Evolutionary conservation across 2,797 vertebrate species (phyloP).

Genomic region (Tachyglossus aculeatus): DNA sequence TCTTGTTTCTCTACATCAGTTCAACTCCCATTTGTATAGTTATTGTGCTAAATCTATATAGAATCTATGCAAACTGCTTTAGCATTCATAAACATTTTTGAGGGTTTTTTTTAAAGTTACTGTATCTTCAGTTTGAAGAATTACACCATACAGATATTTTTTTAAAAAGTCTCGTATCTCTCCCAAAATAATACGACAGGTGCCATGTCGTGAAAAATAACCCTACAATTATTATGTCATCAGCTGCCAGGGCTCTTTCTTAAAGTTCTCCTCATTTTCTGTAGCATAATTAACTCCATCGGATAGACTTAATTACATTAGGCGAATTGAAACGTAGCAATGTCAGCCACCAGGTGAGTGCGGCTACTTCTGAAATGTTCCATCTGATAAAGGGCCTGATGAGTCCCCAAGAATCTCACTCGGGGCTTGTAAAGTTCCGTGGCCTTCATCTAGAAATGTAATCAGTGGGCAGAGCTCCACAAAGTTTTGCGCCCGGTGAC

Average conservation of each 20-base stretch:
- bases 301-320: constrained; percentile 8
- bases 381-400: neutral
- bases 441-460: neutral
- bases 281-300: constrained; percentile 38
- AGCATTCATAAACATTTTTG: too few relatives aligned
- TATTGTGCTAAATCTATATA: neutral
- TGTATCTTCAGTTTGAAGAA: too few relatives aligned
- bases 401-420: neutral
- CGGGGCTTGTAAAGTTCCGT: neutral
- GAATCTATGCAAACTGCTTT: too few relatives aligned
- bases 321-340: constrained; percentile 1
- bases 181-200: constrained; percentile 20
- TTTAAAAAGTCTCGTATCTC: constrained; percentile 28
- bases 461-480: neutral
- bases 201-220: constrained; percentile 50
- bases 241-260: constrained; percentile 27
- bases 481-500: too few relatives aligned
- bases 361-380: constrained; percentile 1
- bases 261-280: neutral
- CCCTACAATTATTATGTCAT: constrained; percentile 36
- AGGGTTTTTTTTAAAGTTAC: too few relatives aligned
- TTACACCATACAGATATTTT: constrained; percentile 11
- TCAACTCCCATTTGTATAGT: neutral
- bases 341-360: neutral
- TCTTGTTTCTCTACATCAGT: neutral